These are phyloP conservation scores for Lethenteron reissneri DNA, from an alignment of 2,113 vertebrate species.

Conservation along the genomic window DNA sequence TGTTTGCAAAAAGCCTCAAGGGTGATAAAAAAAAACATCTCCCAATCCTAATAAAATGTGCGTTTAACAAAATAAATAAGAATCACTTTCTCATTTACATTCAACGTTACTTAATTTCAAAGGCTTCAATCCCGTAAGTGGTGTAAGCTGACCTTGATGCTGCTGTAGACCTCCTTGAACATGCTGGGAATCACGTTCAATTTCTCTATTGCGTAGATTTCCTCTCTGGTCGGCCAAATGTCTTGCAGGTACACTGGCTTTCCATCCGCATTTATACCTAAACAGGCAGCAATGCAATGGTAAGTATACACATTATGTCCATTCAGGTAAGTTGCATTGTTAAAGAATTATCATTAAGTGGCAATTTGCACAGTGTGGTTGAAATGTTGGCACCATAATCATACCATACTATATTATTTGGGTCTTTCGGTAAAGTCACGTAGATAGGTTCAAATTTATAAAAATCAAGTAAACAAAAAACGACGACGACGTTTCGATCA, in stretches of 20 bases:
- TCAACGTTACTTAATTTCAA: no score
- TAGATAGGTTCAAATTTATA: no score
- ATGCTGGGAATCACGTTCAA: constrained; percentile 71
- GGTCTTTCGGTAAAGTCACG: no score
- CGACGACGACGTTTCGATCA: no score
- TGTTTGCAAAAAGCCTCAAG: background rate
- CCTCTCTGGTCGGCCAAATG: constrained; percentile 76
- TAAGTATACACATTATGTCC: background rate
- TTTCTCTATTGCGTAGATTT: constrained; percentile 65
- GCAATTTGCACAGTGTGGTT: no score
- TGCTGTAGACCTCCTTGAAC: constrained; percentile 92
- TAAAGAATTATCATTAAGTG: no score
- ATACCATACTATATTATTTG: no score
- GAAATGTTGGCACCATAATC: no score
- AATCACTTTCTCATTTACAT: background rate
- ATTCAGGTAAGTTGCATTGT: no score
- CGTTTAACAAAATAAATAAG: background rate
- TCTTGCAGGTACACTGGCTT: constrained; percentile 58
- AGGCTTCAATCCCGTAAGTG: no score
- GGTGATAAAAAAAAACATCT: background rate
- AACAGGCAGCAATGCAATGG: background rate
- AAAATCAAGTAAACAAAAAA: no score
- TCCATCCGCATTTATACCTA: constrained; percentile 42
- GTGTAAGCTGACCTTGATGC: constrained; percentile 49
- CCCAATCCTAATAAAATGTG: background rate